Evolutionary conservation across 2,888 invertebrate genomes (phyloP).

Genomic region (Pachydiplax longipennis): DNA sequence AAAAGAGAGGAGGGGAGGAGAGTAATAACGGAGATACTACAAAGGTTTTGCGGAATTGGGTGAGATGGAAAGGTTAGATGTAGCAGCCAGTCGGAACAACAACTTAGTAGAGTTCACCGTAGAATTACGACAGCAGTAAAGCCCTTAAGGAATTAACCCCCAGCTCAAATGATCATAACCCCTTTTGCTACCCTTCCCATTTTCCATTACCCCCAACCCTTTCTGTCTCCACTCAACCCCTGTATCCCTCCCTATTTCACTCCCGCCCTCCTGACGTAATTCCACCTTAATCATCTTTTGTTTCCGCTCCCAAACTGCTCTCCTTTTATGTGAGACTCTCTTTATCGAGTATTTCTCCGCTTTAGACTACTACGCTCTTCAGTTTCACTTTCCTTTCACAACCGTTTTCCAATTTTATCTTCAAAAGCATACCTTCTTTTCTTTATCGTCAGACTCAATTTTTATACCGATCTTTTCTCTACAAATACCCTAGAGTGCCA

Average conservation of each 20-base stretch:
- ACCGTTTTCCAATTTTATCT: constrained; percentile 36
- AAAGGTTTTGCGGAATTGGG: neutral
- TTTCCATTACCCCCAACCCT: constrained; percentile 4
- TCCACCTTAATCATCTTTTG: constrained; percentile 19
- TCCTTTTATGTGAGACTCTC: constrained; percentile 29
- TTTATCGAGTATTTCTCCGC: constrained; percentile 40
- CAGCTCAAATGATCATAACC: constrained; percentile 15
- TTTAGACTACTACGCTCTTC: neutral
- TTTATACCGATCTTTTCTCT: neutral
- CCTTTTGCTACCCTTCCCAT: constrained; percentile 15
- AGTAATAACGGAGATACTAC: neutral
- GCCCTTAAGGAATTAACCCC: constrained; percentile 32
- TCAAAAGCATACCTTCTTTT: neutral
- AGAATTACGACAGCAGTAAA: constrained; percentile 23
- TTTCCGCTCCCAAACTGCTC: constrained; percentile 19
- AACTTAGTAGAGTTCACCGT: neutral
- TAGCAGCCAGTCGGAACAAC: neutral
- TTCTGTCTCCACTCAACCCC: neutral
- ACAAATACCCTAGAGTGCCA: neutral
- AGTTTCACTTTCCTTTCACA: constrained; percentile 39
- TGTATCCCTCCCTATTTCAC: neutral
- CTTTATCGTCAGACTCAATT: neutral
- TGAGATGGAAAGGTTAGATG: neutral
- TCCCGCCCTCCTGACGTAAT: constrained; percentile 1
- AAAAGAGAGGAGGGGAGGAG: neutral